Percentiles rank a stretch among this genome's conserved stretches.
Evolutionary conservation across 2,113 vertebrate species (phyloP).

Genomic region (Sinocyclocheilus anophthalmus): DNA sequence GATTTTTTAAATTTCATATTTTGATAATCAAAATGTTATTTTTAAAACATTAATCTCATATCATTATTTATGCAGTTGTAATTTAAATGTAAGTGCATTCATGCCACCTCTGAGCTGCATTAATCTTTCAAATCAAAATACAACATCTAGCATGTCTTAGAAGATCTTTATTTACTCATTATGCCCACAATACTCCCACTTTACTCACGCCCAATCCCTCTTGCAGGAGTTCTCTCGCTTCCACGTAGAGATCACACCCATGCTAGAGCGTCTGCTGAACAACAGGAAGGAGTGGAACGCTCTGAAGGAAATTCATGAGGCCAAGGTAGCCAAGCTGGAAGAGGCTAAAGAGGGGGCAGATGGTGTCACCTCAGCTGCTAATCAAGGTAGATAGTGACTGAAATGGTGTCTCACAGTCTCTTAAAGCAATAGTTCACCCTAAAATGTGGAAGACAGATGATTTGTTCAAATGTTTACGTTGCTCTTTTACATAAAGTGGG

Average conservation of each 20-base stretch:
- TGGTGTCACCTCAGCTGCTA: conserved; percentile 40
- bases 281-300: conserved; percentile 84
- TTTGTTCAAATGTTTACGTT: background rate
- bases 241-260: conserved; percentile 80
- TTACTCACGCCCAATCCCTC: background rate
- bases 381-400: conserved; percentile 64
- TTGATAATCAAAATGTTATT: background rate
- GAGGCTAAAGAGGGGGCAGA: conserved; percentile 69
- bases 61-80: background rate
- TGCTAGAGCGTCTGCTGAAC: conserved; percentile 79
- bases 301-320: conserved; percentile 78
- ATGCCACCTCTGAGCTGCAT: background rate
- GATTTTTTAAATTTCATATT: no score
- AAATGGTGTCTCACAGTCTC: background rate
- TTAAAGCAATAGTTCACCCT: background rate
- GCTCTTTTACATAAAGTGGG: background rate
- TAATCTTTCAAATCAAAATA: background rate
- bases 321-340: conserved; percentile 73
- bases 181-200: background rate
- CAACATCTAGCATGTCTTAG: background rate
- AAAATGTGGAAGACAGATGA: background rate
- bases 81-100: background rate
- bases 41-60: background rate
- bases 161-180: background rate
- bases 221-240: conserved; percentile 82